Evolutionary conservation across 1,140 invertebrate species (phyloP), one percentile per base, ranked within the genome.

Genomic region (Zophobas atratus): DNA sequence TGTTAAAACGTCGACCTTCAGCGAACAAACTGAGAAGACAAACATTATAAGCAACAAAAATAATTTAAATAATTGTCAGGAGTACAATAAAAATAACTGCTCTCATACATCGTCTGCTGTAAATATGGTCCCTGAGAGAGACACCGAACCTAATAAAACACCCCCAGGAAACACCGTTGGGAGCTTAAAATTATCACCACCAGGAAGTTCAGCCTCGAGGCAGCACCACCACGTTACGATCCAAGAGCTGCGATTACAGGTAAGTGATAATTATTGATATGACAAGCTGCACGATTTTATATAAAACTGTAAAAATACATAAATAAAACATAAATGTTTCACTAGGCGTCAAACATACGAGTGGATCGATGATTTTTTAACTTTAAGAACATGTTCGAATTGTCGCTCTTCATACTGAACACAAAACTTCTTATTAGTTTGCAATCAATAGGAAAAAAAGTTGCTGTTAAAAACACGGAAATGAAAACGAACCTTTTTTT

Each of bases 211-310:
- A 56, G 84, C 82, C 20, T 57, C 85, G 78, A 79, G 87, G 81
- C 85, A 86, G 75, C 90, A 90, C 72, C 90, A 92, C 83, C 91
- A 92, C 84, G 87, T 92, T 41, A 92, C 89, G 81, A 88, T 92
- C 34, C 90, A 93, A 78, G 92, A 92, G 84, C 86, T 92, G 36
- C 85, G 91, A 53, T 87, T 90, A 20, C 86, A 86, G 80, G 84
- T 86, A 78, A 89, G 92, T 70, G 20, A 20, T 20, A 20, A 20
- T 20, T 20, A 20, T 20, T 20, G 20, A 20, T 20, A 20, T 20
- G 20, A 20, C 20, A 20, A 20, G 20, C 20, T 20, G 20, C 20
- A 20, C 20, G 20, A 20, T 20, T 20, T 20, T 20, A 20, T 20
- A 20, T 20, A 20, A 20, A 20, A 20, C 20, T 20, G 20, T 20